Percentiles rank a stretch among this genome's conserved stretches.
Conservation (phyloP, 1,140 invertebrate genomes). For the Zelostemma sp. region DNA sequence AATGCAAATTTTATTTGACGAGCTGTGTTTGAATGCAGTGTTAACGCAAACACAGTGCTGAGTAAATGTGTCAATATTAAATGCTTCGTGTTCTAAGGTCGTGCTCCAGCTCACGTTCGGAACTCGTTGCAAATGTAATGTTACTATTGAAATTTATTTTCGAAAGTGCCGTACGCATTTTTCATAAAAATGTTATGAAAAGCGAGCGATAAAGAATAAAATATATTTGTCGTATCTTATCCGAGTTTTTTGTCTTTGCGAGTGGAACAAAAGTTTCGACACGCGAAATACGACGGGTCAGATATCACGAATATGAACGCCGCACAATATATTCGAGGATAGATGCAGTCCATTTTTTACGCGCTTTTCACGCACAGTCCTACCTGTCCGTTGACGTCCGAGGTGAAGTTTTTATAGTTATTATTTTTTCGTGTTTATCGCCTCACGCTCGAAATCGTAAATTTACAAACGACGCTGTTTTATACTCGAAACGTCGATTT, state of each 20-base stretch:
- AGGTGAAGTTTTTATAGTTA: conserved; percentile 61
- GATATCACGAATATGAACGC: conserved; percentile 43
- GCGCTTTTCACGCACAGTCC: conserved; percentile 48
- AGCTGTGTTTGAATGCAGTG: neutral
- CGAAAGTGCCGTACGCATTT: no score
- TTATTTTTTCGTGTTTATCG: conserved; percentile 65
- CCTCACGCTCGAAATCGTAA: conserved; percentile 58
- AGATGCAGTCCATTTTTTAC: conserved; percentile 54
- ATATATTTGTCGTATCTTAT: conserved; percentile 15
- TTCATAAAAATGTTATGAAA: no score
- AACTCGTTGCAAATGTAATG: no score
- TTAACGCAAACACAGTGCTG: neutral
- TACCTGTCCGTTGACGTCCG: conserved; percentile 20
- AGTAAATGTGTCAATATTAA: neutral
- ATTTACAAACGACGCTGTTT: conserved; percentile 50
- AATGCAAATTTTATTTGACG: conserved; percentile 3
- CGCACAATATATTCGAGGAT: conserved; percentile 47
- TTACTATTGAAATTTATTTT: no score
- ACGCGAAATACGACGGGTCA: conserved; percentile 45
- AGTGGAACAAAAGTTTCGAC: conserved; percentile 47
- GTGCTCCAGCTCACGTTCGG: no score
- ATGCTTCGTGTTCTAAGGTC: neutral
- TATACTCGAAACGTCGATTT: conserved; percentile 31
- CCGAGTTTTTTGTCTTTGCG: conserved; percentile 36
- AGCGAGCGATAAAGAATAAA: no score